Conservation (phyloP, 2,113 vertebrate species). For the Pantherophis guttatus region DNA sequence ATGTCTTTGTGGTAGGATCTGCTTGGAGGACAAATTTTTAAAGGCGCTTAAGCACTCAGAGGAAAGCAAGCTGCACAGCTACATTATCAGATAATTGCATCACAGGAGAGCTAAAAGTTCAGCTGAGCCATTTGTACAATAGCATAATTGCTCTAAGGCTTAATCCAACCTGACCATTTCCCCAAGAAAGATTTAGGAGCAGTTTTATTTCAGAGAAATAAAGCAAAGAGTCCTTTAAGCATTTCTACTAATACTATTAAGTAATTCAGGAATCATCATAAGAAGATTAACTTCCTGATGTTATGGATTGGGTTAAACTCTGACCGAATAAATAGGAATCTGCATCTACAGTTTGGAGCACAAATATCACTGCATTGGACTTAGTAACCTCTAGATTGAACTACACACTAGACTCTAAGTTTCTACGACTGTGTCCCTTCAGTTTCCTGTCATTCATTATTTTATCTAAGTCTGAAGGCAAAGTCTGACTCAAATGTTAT, state of each 20-base stretch:
- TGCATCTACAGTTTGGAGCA: neutral
- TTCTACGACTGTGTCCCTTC: neutral
- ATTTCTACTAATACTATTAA: neutral
- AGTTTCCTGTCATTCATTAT: neutral
- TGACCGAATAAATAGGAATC: neutral
- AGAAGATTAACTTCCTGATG: conserved; percentile 2
- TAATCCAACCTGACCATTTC: conserved; percentile 10
- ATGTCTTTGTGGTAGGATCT: neutral
- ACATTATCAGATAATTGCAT: conserved; percentile 18
- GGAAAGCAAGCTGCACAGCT: neutral
- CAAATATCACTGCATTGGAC: neutral
- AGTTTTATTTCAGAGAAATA: conserved; percentile 21
- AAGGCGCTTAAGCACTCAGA: neutral
- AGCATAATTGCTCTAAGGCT: conserved; percentile 8
- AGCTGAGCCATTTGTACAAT: neutral
- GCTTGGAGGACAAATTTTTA: neutral
- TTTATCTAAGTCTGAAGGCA: neutral
- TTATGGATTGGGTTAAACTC: neutral
- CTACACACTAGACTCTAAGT: neutral
- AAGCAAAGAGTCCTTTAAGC: neutral
- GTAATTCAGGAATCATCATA: neutral
- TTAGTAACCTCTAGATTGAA: neutral
- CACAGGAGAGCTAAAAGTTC: neutral
- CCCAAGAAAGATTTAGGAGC: conserved; percentile 10
- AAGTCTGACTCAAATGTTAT: neutral